Base-by-base conservation (phyloP, 2,113 vertebrate species). In the Echinops telfairi region DNA sequence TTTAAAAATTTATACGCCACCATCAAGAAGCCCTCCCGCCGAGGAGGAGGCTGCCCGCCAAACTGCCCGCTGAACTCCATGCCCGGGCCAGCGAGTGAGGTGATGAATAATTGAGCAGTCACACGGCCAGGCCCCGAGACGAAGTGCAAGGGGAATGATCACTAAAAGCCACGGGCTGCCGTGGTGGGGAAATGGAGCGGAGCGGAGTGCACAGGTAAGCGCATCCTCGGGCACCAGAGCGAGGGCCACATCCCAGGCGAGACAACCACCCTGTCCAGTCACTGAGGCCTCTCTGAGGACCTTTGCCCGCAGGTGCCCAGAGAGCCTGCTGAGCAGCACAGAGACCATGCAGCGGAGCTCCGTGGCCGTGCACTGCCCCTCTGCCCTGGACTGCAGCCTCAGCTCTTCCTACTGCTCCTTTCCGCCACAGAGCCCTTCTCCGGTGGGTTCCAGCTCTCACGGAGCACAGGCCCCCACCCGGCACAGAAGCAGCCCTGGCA, bases 291-390 rank as follows among this genome's bases (percentile, higher is more conserved):
- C 1, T 22, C 71, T 0, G 1, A 40, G 64, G 66, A 25, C 16
- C 1, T 0, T 36, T 19, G 6, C 31, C 4, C 0, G 0, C 36
- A n/a, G 14, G 14, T 23, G 20, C 38, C 4, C 0, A 8, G 3
- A 33, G n/a, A 38, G 2, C 40, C 66, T 36, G 43, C 0, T 1
- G 0, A 53, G 73, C 29, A 2, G 27, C 58, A 0, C 3, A 31
- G 31, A 83, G n/a, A 20, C 17, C 1, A 0, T 17, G 22, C 17
- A 27, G 29, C 19, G 7, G 71, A 5, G 20, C 71, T 73, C 71
- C 33, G 8, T 3, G 8, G 19, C 36, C 40, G 40, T 40, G 40
- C 40, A 40, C 40, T 40, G 40, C 40, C 40, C 20, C 36, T 7
- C 68, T 17, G 31, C 31, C 68, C 25, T 33, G 33, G 71, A 73